Conservation (phyloP, 2,113 vertebrate genomes). For the Paraplagusia blochii region DNA sequence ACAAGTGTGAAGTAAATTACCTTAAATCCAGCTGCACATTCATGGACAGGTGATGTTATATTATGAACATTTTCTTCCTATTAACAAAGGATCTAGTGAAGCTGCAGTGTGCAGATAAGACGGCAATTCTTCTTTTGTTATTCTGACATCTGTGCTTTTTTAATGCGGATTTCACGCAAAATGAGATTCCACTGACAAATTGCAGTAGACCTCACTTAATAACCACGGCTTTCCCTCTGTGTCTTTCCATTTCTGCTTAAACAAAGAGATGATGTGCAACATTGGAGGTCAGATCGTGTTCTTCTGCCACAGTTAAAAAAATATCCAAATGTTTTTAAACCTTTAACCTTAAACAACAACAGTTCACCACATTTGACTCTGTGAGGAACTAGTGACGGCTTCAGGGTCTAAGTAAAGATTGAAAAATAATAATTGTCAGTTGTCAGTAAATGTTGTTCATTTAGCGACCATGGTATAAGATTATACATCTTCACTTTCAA, state of each 20-base stretch:
- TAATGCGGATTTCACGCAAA: conserved; percentile 48
- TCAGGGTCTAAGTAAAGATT: too few relatives aligned
- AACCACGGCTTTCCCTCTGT: conserved; percentile 48
- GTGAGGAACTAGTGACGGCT: too few relatives aligned
- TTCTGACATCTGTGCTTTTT: conserved; percentile 60
- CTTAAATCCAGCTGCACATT: conserved; percentile 16
- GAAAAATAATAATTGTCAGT: too few relatives aligned
- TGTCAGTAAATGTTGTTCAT: too few relatives aligned
- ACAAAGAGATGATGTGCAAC: conserved; percentile 27
- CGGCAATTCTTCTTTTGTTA: conserved; percentile 59
- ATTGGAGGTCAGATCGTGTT: background rate
- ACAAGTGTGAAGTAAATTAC: conserved; percentile 4
- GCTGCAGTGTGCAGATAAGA: conserved; percentile 57
- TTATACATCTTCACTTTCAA: conserved; percentile 3
- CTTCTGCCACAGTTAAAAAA: too few relatives aligned
- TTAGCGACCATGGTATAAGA: background rate
- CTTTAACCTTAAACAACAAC: too few relatives aligned
- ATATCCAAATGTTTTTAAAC: background rate
- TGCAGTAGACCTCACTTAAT: conserved; percentile 50
- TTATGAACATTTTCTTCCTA: conserved; percentile 28
- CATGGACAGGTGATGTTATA: conserved; percentile 33
- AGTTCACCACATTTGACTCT: too few relatives aligned
- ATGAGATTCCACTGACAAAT: conserved; percentile 59
- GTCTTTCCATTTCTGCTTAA: conserved; percentile 42
- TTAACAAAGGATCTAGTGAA: conserved; percentile 52